Evolutionary conservation across 1,140 invertebrate species (phyloP).

Genomic region (Trigoniulus corallinus): DNA sequence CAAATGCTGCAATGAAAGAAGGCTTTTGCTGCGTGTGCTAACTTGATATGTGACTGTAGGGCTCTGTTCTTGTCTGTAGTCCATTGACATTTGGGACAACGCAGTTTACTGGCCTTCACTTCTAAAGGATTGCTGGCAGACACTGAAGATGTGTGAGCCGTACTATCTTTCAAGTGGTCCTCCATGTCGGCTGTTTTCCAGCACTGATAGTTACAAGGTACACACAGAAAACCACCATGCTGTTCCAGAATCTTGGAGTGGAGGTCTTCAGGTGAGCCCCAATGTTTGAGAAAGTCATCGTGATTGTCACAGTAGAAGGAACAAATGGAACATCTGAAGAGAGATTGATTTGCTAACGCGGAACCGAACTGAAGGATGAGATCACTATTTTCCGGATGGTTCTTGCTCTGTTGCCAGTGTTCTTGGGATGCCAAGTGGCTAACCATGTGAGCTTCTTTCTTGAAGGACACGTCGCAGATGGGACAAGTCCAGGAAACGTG

Average conservation of each 20-base stretch:
- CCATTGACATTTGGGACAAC: no score
- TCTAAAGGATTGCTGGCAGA: not conserved
- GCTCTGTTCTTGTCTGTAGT: no score
- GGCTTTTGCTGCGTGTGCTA: no score
- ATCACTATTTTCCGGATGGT: conserved; percentile 16
- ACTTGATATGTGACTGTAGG: no score
- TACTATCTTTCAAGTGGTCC: not conserved
- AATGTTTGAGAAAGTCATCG: conserved; percentile 51
- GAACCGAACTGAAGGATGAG: conserved; percentile 38
- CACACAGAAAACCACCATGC: not conserved
- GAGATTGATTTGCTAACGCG: conserved; percentile 54
- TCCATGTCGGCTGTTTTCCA: not conserved
- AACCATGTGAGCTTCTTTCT: not conserved
- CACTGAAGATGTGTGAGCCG: not conserved
- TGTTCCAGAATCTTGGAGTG: not conserved
- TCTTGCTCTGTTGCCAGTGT: conserved; percentile 18
- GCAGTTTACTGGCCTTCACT: not conserved
- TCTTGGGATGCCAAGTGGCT: conserved; percentile 19
- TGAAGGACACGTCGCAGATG: not conserved
- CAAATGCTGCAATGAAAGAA: no score
- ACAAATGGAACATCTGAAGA: conserved; percentile 66
- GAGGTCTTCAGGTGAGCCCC: conserved; percentile 32
- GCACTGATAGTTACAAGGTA: not conserved
- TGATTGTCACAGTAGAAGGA: conserved; percentile 66
- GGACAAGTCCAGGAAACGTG: not conserved